Conservation (phyloP, 2,797 vertebrate species). For the Anomalospiza imberbis region DNA sequence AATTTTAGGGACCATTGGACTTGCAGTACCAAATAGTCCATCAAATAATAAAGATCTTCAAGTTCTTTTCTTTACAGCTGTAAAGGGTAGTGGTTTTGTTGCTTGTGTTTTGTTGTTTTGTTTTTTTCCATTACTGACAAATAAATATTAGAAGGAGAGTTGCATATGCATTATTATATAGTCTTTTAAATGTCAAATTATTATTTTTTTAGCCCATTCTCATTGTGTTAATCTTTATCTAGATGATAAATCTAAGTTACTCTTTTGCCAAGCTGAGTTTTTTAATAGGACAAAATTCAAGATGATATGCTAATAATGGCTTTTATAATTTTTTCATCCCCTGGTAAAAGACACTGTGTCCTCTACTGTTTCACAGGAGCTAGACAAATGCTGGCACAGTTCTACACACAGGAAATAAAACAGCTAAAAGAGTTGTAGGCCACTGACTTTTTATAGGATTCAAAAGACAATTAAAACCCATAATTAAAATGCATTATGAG, state of each 20-base stretch:
- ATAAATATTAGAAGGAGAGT: background rate
- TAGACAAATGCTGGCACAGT: background rate
- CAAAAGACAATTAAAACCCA: conserved; percentile 31
- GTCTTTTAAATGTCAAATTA: background rate
- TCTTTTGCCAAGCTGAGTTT: background rate
- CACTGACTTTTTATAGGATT: conserved; percentile 47
- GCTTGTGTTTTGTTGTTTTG: background rate
- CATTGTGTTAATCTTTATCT: background rate
- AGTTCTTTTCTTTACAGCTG: background rate
- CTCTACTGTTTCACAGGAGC: background rate
- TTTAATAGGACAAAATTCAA: background rate
- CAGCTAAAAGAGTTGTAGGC: background rate
- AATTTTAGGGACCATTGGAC: background rate
- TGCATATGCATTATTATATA: background rate
- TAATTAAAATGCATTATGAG: conserved; percentile 42
- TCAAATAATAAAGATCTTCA: background rate
- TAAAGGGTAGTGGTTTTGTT: background rate
- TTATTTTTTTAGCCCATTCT: background rate
- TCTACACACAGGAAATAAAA: background rate
- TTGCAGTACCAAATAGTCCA: background rate
- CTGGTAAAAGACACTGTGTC: conserved; percentile 8
- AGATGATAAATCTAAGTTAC: background rate
- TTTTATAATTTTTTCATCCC: background rate
- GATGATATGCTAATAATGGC: background rate
- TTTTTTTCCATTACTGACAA: background rate